Evolutionary conservation across 2,888 invertebrate species (phyloP).

Genomic region (Cosmorhoe ocellata): DNA sequence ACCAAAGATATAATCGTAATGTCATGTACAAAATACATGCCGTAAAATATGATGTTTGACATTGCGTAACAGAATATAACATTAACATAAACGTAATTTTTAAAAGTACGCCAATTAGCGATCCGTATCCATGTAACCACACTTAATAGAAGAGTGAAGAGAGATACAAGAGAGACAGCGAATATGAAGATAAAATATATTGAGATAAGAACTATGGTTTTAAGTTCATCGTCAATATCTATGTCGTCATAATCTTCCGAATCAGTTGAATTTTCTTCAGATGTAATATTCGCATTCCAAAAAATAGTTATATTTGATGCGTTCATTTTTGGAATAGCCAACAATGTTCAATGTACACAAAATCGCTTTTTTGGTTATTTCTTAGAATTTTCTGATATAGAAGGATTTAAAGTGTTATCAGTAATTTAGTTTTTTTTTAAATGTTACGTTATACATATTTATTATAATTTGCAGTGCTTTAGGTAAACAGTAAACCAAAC

Average conservation of each 20-base stretch:
- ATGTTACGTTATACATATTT: too few relatives aligned
- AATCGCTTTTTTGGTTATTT: too few relatives aligned
- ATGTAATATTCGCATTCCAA: conserved; percentile 6
- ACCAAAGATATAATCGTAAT: background rate
- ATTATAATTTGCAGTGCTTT: too few relatives aligned
- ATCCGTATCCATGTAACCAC: conserved; percentile 15
- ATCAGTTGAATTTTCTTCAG: background rate
- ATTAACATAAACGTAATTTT: conserved; percentile 21
- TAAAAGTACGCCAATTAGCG: conserved; percentile 20
- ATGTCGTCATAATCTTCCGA: background rate
- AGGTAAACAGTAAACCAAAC: too few relatives aligned
- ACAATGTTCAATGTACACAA: background rate
- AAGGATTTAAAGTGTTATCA: too few relatives aligned
- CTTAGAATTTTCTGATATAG: too few relatives aligned
- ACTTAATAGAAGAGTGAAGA: conserved; percentile 14
- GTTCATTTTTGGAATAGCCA: background rate
- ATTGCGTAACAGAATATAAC: conserved; percentile 12
- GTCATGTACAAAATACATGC: background rate
- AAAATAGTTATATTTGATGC: background rate
- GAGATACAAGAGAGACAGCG: background rate
- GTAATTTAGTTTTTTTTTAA: too few relatives aligned
- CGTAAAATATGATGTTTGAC: conserved; percentile 5
- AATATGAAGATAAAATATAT: background rate
- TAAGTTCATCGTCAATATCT: background rate
- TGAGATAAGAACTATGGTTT: background rate